Evolutionary conservation across 2,797 vertebrate genomes (phyloP).

Genomic region (Channallabes apus): DNA sequence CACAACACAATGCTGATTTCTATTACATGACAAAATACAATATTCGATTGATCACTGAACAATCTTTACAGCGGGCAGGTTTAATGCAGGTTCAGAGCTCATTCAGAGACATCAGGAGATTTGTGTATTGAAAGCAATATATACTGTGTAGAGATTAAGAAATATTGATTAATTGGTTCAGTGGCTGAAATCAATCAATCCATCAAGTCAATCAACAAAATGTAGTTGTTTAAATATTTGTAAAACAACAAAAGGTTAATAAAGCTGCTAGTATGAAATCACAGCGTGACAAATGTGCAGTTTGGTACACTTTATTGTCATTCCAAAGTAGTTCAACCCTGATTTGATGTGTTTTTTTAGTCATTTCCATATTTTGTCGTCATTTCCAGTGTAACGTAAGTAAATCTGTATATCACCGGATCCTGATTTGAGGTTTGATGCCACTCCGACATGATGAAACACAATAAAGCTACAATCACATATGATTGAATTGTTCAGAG

Average conservation of each 20-base stretch:
- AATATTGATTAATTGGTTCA: not conserved
- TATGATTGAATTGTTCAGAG: conserved; percentile 23
- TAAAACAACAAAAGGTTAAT: not conserved
- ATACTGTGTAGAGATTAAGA: not conserved
- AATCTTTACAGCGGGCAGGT: not conserved
- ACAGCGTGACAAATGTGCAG: not conserved
- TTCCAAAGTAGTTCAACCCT: not conserved
- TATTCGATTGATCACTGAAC: not conserved
- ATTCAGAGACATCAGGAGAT: not conserved
- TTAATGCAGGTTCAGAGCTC: not conserved
- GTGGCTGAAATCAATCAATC: not conserved
- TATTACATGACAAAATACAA: not conserved
- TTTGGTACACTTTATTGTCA: not conserved
- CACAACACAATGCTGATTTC: not conserved
- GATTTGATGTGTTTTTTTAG: not conserved
- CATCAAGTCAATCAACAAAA: not conserved
- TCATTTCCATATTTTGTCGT: not conserved
- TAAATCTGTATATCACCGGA: not conserved
- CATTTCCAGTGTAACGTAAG: not conserved
- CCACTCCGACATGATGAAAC: conserved; percentile 9
- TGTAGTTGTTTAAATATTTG: not conserved
- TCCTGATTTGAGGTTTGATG: not conserved
- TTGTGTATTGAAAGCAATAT: not conserved
- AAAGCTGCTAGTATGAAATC: not conserved
- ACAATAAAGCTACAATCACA: conserved; percentile 3